A percentile compares a stretch with the other conserved stretches of the same genome.
Evolutionary conservation across 1,140 invertebrate species (phyloP).

Genomic region (Helicorthomorpha holstii): DNA sequence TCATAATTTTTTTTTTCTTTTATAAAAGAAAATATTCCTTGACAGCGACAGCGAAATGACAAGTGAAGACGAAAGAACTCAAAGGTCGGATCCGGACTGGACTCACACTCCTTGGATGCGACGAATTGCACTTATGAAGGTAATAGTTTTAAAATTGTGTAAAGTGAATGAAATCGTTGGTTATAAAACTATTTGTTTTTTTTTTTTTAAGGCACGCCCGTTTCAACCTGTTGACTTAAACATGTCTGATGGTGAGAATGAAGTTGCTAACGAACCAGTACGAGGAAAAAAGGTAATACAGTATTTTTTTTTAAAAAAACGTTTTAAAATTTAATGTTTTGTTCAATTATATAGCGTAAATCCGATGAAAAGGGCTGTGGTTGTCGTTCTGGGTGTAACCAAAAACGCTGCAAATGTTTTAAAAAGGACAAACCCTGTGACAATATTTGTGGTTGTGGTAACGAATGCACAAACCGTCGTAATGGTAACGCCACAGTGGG

Average conservation of each 20-base stretch:
- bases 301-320: neutral
- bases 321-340: neutral
- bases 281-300: neutral
- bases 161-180: neutral
- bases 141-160: slow-evolving; percentile 4
- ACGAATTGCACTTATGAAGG: slow-evolving; percentile 8
- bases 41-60: no score
- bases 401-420: neutral
- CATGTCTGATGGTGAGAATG: neutral
- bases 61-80: neutral
- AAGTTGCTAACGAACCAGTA: neutral
- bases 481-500: no score
- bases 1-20: no score
- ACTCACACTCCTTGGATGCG: slow-evolving; percentile 14
- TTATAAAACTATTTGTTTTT: neutral
- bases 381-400: neutral
- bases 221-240: neutral
- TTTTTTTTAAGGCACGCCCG: neutral
- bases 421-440: neutral
- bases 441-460: neutral
- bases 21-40: no score
- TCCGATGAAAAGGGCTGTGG: neutral
- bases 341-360: neutral
- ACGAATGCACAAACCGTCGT: neutral
- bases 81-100: slow-evolving; percentile 16